A percentile compares a stretch with the other conserved stretches of the same genome.
Conservation (phyloP, 2,888 invertebrate genomes). For the Spatulosminthurus flaviceps region DNA sequence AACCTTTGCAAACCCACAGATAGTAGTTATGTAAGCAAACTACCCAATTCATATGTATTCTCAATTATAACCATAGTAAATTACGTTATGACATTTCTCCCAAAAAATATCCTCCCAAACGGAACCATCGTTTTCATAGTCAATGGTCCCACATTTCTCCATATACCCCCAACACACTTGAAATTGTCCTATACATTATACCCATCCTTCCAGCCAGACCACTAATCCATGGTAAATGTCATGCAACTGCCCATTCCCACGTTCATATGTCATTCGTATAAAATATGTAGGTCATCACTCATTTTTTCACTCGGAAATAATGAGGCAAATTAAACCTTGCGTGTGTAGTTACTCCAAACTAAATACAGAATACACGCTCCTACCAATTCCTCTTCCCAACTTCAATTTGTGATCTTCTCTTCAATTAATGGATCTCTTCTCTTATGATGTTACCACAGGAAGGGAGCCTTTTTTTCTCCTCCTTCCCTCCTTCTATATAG, state of each 20-base stretch:
- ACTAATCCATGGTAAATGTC: not conserved
- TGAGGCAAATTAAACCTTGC: conserved; percentile 2
- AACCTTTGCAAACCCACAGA: not conserved
- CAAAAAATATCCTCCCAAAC: not conserved
- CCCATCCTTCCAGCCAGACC: not conserved
- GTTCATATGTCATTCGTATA: too few species aligned
- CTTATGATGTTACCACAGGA: not conserved
- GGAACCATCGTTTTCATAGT: too few species aligned
- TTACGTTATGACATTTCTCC: not conserved
- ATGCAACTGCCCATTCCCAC: conserved; percentile 19
- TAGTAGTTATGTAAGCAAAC: not conserved
- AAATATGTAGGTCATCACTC: conserved; percentile 4
- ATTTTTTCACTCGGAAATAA: not conserved
- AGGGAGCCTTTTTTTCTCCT: not conserved
- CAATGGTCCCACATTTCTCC: too few species aligned
- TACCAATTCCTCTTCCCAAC: not conserved
- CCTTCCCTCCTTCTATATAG: not conserved
- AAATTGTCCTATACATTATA: not conserved
- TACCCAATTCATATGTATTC: not conserved
- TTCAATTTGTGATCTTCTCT: conserved; percentile 6
- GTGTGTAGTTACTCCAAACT: not conserved
- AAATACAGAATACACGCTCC: too few species aligned
- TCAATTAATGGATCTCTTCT: conserved; percentile 18
- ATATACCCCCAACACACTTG: too few species aligned
- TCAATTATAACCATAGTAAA: not conserved